Evolutionary conservation across 92 coral and sea anemone species (phyloP).

Genomic region (Parazoanthus swiftii): DNA sequence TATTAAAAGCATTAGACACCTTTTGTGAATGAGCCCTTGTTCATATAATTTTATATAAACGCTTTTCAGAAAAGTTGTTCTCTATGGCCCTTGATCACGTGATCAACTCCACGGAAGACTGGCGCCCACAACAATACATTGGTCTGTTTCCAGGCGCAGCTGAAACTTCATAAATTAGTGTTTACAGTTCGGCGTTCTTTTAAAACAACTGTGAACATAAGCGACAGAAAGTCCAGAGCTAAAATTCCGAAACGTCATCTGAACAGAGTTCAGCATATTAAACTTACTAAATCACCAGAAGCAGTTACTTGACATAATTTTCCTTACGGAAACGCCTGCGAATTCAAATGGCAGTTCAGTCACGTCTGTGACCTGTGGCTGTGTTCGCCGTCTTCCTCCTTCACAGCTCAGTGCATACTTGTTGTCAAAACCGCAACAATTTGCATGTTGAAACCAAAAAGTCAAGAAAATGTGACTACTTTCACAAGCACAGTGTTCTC

Average conservation of each 20-base stretch:
- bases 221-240: not conserved
- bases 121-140: not conserved
- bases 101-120: not conserved
- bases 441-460: not conserved
- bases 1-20: too few relatives aligned
- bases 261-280: not conserved
- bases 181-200: not conserved
- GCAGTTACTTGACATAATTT: not conserved
- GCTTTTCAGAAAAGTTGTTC: not conserved
- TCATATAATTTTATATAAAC: not conserved
- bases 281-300: not conserved
- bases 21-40: not conserved
- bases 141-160: not conserved
- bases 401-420: not conserved
- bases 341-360: not conserved
- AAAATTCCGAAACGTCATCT: not conserved
- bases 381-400: not conserved
- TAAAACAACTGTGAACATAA: not conserved
- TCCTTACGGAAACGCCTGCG: constrained; percentile 20
- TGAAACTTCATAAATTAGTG: not conserved
- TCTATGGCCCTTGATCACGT: not conserved
- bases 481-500: not conserved
- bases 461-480: not conserved
- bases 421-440: constrained; percentile 4
- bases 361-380: not conserved